Evolutionary conservation across 2,113 vertebrate genomes (phyloP).

Genomic region (Promerops cafer): DNA sequence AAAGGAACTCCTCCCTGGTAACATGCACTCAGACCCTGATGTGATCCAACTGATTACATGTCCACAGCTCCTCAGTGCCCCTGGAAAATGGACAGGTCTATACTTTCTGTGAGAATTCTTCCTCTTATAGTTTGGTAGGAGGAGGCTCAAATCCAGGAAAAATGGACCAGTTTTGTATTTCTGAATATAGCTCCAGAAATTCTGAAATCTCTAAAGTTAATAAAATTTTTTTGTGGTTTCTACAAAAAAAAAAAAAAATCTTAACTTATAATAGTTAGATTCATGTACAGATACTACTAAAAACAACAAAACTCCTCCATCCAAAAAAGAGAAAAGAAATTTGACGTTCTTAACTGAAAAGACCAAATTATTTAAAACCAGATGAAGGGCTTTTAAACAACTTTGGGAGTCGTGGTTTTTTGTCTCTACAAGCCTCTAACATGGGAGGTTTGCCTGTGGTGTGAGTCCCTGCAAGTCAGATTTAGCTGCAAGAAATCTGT

Average conservation of each 20-base stretch:
- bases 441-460: not conserved
- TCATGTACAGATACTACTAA: not conserved
- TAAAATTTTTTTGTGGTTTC: not conserved
- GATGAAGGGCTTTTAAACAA: not conserved
- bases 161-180: not conserved
- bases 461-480: not conserved
- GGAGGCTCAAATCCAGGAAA: not conserved
- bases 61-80: not conserved
- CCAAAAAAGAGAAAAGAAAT: not conserved
- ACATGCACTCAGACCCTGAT: not conserved
- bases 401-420: rapidly evolving
- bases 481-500: not conserved
- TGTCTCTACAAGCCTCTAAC: not conserved
- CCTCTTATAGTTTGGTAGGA: not conserved
- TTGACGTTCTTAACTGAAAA: not conserved
- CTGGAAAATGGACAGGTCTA: not conserved
- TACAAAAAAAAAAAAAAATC: not conserved
- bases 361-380: not conserved
- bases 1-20: not conserved
- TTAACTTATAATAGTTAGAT: not conserved
- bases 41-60: rapidly evolving
- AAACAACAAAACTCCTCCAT: not conserved
- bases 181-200: not conserved
- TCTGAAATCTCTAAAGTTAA: not conserved
- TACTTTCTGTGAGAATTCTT: not conserved